A percentile compares a stretch with the other conserved stretches of the same genome.
These are phyloP conservation scores for Acutogordius australiensis DNA, from an alignment of 2,888 invertebrate genomes.

Conservation along the genomic window DNA sequence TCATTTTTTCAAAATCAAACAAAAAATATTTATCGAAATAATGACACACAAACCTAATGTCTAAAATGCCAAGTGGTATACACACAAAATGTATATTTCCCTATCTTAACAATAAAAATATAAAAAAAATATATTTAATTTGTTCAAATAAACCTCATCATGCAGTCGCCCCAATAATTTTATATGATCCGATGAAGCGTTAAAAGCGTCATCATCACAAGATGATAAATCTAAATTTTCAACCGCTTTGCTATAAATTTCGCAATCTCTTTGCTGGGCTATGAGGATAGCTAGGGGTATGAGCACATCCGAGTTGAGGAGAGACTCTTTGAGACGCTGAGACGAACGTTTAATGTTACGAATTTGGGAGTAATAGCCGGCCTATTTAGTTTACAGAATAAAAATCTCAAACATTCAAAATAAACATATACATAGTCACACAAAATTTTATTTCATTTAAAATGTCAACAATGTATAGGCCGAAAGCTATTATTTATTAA, in stretches of 20 bases:
- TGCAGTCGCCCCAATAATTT: slow-evolving; percentile 46
- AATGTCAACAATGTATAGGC: too few relatives aligned
- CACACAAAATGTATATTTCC: too few relatives aligned
- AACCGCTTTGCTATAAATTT: slow-evolving; percentile 35
- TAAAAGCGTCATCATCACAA: slow-evolving; percentile 33
- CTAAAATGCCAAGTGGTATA: too few relatives aligned
- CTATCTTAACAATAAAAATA: slow-evolving; percentile 12
- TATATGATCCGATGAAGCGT: slow-evolving; percentile 22
- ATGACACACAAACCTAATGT: too few relatives aligned
- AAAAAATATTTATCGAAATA: too few relatives aligned
- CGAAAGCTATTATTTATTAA: too few relatives aligned
- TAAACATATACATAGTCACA: slow-evolving; percentile 10
- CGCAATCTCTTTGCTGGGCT: slow-evolving; percentile 82
- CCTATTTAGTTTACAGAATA: slow-evolving; percentile 30
- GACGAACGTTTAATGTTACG: slow-evolving; percentile 84
- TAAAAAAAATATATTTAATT: slow-evolving; percentile 10
- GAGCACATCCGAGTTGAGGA: slow-evolving; percentile 47
- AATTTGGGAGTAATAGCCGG: slow-evolving; percentile 83
- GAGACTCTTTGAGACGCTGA: slow-evolving; percentile 64
- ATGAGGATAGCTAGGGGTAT: slow-evolving; percentile 67
- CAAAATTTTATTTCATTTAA: too few relatives aligned
- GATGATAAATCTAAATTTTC: background rate
- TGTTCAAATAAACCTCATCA: slow-evolving; percentile 30
- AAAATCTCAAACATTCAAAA: background rate
- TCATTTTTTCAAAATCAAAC: too few relatives aligned